Percentiles rank a stretch among this genome's conserved stretches.
phyloP scores from a whole-genome alignment of 2,888 invertebrate species.

The Caenorhabditis panamensis region DNA sequence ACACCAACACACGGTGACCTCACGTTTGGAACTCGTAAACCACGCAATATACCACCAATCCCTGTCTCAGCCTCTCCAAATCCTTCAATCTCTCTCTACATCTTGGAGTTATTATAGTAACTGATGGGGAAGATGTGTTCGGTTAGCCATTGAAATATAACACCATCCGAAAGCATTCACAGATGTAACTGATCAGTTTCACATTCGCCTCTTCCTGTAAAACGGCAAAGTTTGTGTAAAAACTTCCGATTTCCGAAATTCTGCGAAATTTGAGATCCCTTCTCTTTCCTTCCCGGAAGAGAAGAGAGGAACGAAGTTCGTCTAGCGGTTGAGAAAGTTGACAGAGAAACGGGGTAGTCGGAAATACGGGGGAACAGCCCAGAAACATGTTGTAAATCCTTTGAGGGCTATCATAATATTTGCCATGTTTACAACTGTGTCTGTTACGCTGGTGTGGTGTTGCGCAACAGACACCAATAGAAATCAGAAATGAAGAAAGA shows the following conservation, averaged over 20 bases:
- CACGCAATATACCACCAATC: background rate
- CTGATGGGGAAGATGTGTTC: conserved; percentile 3
- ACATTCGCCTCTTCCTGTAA: conserved; percentile 18
- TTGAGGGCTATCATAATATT: conserved; percentile 48
- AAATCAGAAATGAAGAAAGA: too few species aligned
- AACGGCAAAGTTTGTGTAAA: conserved; percentile 36
- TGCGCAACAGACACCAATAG: too few species aligned
- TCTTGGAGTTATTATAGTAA: conserved; percentile 32
- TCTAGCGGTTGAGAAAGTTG: background rate
- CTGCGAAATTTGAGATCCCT: conserved; percentile 42
- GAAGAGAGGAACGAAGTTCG: conserved; percentile 5
- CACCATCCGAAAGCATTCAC: conserved; percentile 39
- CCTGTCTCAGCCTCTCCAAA: background rate
- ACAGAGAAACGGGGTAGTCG: background rate
- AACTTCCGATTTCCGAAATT: conserved; percentile 8
- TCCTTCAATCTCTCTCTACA: conserved; percentile 6
- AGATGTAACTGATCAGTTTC: conserved; percentile 53
- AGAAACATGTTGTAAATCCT: conserved; percentile 51
- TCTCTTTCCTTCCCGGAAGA: too few species aligned
- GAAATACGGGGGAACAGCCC: conserved; percentile 32
- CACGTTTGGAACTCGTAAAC: conserved; percentile 32
- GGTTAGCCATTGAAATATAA: conserved; percentile 57
- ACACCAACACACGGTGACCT: conserved; percentile 8
- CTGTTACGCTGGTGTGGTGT: conserved; percentile 38
- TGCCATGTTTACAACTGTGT: conserved; percentile 53